These are phyloP conservation scores for Amblyornis subalaris DNA, from an alignment of 2,113 vertebrate genomes.

Conservation along the genomic window DNA sequence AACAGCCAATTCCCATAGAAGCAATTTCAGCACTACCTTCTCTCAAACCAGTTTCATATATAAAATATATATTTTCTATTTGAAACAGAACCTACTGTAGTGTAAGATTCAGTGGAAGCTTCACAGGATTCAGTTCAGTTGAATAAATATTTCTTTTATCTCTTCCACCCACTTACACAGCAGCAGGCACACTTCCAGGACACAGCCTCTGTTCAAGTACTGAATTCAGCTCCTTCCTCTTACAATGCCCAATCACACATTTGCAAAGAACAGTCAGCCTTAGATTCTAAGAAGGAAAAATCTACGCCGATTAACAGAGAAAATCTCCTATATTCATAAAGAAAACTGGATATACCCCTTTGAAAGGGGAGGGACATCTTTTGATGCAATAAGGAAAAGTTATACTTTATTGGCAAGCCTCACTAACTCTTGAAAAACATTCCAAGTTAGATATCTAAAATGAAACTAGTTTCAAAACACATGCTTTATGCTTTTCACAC, in stretches of 20 bases:
- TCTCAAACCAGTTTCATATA: background rate
- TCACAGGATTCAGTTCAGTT: background rate
- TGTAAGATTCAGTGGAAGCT: background rate
- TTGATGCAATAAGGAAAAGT: background rate
- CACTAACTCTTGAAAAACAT: background rate
- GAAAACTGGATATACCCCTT: background rate
- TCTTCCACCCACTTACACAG: background rate
- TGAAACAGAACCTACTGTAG: background rate
- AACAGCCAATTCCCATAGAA: background rate
- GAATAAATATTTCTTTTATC: conserved; percentile 42
- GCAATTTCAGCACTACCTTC: background rate
- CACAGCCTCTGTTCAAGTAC: background rate
- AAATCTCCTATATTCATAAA: background rate
- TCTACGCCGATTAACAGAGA: background rate
- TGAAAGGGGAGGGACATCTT: background rate
- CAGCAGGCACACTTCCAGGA: background rate
- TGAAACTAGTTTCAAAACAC: background rate
- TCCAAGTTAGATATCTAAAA: background rate
- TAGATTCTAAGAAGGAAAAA: background rate
- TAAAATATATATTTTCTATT: background rate
- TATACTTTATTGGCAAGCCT: background rate
- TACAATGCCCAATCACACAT: background rate
- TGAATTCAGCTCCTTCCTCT: background rate
- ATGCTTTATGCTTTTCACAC: background rate
- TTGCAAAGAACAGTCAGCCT: background rate